Percentiles rank a stretch among this genome's conserved stretches.
phyloP scores from a whole-genome alignment of 2,888 invertebrate genomes.

The Nomada hirtipes region DNA sequence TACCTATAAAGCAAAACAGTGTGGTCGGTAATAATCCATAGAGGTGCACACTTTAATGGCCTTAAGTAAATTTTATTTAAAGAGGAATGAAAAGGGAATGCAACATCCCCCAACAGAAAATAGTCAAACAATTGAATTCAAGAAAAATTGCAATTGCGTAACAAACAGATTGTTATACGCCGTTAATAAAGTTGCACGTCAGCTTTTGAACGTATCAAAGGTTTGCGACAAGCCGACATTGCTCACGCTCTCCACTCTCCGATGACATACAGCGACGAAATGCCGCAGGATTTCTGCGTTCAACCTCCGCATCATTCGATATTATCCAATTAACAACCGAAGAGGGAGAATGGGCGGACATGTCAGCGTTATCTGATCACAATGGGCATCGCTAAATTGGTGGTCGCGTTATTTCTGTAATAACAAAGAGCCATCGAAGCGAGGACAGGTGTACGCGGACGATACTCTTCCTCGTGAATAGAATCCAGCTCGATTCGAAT shows the following conservation, averaged over 20 bases:
- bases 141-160: not conserved
- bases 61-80: too few species aligned
- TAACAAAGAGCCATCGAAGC: conserved; percentile 62
- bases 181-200: too few species aligned
- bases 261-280: not conserved
- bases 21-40: too few species aligned
- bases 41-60: too few species aligned
- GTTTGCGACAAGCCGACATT: not conserved
- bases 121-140: too few species aligned
- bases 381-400: conserved; percentile 57
- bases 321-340: conserved; percentile 62
- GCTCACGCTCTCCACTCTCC: not conserved
- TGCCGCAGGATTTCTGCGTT: not conserved
- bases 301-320: conserved; percentile 43
- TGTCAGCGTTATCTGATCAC: conserved; percentile 50
- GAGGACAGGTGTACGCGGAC: conserved; percentile 30
- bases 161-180: not conserved
- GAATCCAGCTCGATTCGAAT: conserved; percentile 52
- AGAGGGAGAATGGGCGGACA: conserved; percentile 23
- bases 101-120: too few species aligned
- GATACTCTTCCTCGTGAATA: conserved; percentile 15
- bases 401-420: conserved; percentile 52
- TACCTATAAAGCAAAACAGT: too few species aligned
- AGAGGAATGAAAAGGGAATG: too few species aligned
- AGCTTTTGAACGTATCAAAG: not conserved